Base-by-base conservation (phyloP, 2,888 invertebrate genomes). In the Anodontia alba region DNA sequence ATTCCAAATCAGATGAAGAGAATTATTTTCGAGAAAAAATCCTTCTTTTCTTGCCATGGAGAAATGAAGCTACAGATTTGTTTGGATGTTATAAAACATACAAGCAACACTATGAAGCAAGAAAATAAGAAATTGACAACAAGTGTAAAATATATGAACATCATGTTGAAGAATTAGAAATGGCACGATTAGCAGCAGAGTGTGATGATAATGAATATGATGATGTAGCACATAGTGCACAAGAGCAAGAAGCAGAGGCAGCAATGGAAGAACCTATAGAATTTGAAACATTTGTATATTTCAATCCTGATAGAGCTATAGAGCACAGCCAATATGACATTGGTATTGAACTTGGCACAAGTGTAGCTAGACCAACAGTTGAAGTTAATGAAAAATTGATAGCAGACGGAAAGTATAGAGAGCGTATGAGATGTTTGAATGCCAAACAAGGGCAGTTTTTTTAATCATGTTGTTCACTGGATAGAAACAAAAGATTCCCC, bases 111-210 rank as follows among this genome's bases (percentile, higher is more conserved):
- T 77, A 51, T 72, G 31, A 66, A 46, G 26, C 23, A 43, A 38
- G 26, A 29, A 71, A 72, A 42, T 2, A 20, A n/a, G 33, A n/a
- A n/a, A 20, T 76, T 15, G 70, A 76, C 46, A 12, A 33, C 15
- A 74, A 78, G 54, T 57, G 57, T 26, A 62, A 54, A 36, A n/a
- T 51, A 36, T 78, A 78, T 78, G 78, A 78, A 62, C 74, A 78
- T 49, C 69, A 69, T 57, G 38, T 42, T 62, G 62, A 73, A 31
- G 73, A 62, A 57, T 23, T 62, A 38, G 57, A 73, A 33, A 20
- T 46, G 10, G 73, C 73, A 23, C 23, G 43, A 31, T 10, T 31
- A n/a, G 17, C n/a, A 20, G 73, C 57, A 49, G 72, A 72, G n/a
- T 12, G 12, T 31, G 72, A 72, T 8, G 29, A 38, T 12, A 20